phyloP scores from a whole-genome alignment of 2,888 invertebrate genomes.

The Brachycybe producta region DNA sequence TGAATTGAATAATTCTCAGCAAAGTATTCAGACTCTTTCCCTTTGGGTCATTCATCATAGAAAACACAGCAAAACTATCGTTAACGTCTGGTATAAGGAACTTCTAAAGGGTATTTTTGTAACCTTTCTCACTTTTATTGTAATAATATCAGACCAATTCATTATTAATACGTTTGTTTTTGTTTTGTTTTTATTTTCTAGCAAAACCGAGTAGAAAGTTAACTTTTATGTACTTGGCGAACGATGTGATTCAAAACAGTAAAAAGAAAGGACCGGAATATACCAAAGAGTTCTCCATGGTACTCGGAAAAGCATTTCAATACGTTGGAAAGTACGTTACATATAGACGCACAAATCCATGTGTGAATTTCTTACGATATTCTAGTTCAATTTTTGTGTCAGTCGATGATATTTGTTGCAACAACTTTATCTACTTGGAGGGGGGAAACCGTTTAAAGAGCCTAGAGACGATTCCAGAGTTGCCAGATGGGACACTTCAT shows the following conservation, averaged over 20 bases:
- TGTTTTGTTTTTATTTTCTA: constrained; percentile 38
- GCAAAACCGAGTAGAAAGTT: constrained; percentile 73
- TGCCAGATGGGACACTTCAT: no score
- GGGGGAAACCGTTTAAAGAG: no score
- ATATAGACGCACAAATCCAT: no score
- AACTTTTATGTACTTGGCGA: constrained; percentile 93
- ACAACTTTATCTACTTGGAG: no score
- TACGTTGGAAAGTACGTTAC: constrained; percentile 55
- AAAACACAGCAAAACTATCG: constrained; percentile 80
- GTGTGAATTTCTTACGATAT: no score
- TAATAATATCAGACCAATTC: not conserved
- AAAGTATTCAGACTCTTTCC: constrained; percentile 93
- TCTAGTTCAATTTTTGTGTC: no score
- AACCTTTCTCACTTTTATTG: not conserved
- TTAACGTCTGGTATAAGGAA: constrained; percentile 85
- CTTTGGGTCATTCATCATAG: constrained; percentile 96
- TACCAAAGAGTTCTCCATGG: constrained; percentile 55
- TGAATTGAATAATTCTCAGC: constrained; percentile 85
- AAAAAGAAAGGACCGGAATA: constrained; percentile 94
- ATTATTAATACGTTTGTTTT: not conserved
- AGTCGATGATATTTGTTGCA: no score
- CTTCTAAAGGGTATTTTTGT: constrained; percentile 61
- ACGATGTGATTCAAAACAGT: constrained; percentile 98
- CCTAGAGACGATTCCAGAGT: no score
- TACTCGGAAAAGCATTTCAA: constrained; percentile 67